Percentiles rank a stretch among this genome's conserved stretches.
These are phyloP conservation scores for Saccostrea glomerata DNA, from an alignment of 1,140 invertebrate genomes.

Conservation along the genomic window DNA sequence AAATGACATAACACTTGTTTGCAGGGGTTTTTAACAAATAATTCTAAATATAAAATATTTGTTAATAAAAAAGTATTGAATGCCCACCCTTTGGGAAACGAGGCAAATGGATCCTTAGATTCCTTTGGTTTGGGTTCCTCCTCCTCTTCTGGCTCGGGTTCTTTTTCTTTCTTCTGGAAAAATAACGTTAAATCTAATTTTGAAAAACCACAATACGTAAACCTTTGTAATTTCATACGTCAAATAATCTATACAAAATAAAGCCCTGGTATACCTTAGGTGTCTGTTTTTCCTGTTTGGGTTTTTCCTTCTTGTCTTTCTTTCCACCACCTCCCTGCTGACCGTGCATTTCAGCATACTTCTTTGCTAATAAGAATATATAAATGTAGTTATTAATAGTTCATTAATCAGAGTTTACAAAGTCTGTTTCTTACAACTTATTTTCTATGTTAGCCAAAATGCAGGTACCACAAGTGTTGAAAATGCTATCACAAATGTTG, in stretches of 20 bases:
- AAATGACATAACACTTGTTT: too few species aligned
- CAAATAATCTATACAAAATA: too few species aligned
- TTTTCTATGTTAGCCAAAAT: too few species aligned
- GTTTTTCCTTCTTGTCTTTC: conserved; percentile 78
- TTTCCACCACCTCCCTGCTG: conserved; percentile 66
- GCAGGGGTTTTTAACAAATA: background rate
- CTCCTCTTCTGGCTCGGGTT: conserved; percentile 84
- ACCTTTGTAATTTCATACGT: too few species aligned
- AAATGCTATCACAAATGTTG: too few species aligned
- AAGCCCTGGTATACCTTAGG: conserved; percentile 30
- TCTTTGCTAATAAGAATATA: conserved; percentile 80
- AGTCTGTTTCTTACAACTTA: background rate
- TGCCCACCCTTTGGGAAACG: conserved; percentile 90
- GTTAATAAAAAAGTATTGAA: background rate
- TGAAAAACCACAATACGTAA: too few species aligned
- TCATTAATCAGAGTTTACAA: background rate
- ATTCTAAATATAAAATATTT: background rate
- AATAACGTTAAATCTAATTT: background rate
- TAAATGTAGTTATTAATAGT: background rate
- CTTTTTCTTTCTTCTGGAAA: conserved; percentile 53
- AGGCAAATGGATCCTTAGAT: conserved; percentile 94
- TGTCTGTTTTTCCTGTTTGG: conserved; percentile 61
- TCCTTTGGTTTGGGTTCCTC: conserved; percentile 83
- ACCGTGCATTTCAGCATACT: conserved; percentile 83
- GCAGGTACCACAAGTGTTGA: too few species aligned